phyloP scores from a whole-genome alignment of 2,888 invertebrate species.

The Villa cingulata region DNA sequence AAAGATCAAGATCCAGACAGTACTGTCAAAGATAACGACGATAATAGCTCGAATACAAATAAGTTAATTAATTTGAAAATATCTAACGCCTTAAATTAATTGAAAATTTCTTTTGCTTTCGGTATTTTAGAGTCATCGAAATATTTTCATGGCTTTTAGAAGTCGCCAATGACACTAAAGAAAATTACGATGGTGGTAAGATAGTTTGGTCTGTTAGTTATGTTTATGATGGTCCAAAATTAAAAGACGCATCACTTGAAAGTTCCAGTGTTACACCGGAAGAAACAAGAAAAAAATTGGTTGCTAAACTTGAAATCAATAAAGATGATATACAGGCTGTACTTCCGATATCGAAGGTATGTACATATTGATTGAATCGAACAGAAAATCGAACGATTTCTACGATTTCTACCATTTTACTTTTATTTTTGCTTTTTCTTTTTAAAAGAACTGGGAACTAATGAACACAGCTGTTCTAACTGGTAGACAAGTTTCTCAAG shows the following conservation, averaged over 20 bases:
- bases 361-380: background rate
- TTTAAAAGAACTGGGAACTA: conserved; percentile 74
- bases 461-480: conserved; percentile 92
- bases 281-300: conserved; percentile 48
- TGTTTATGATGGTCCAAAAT: conserved; percentile 45
- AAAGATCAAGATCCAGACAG: conserved; percentile 39
- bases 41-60: conserved; percentile 13
- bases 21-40: conserved; percentile 14
- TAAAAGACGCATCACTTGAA: conserved; percentile 26
- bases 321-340: conserved; percentile 91
- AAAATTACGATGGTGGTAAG: conserved; percentile 67
- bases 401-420: too few relatives aligned
- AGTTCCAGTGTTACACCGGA: conserved; percentile 26
- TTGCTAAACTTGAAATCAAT: conserved; percentile 74
- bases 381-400: too few relatives aligned
- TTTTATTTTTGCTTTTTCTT: conserved; percentile 3
- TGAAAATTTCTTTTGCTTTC: background rate
- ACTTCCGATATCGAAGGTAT: conserved; percentile 83
- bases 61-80: conserved; percentile 8
- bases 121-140: conserved; percentile 50
- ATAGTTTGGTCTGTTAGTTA: conserved; percentile 78
- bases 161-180: conserved; percentile 65
- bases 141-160: conserved; percentile 86
- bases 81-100: background rate
- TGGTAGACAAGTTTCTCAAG: conserved; percentile 83